Conservation (phyloP, 2,888 invertebrate species). For the Dicyrtomina minuta region DNA sequence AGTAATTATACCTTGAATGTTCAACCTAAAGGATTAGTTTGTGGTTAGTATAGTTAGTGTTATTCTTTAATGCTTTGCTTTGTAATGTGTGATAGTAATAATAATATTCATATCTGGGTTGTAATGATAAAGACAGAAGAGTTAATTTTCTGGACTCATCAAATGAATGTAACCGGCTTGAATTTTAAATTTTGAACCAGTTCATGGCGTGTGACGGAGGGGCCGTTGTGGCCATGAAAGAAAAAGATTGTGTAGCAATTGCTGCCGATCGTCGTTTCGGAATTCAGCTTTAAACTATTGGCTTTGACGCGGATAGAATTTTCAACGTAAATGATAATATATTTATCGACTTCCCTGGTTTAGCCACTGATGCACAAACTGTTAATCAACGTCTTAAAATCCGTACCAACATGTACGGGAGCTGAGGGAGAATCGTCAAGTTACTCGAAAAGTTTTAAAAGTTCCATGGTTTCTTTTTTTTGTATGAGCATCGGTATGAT, state of each 20-base stretch:
- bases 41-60: too few species aligned
- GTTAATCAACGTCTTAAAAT: conserved; percentile 88
- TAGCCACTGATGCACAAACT: conserved; percentile 94
- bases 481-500: conserved; percentile 77
- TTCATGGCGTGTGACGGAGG: conserved; percentile 74
- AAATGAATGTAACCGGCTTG: too few species aligned
- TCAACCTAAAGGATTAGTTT: too few species aligned
- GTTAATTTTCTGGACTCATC: too few species aligned
- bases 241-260: conserved; percentile 95
- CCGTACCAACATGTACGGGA: conserved; percentile 91
- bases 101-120: too few species aligned
- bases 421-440: conserved; percentile 85
- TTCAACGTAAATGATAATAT: conserved; percentile 89
- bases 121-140: too few species aligned
- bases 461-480: conserved; percentile 87
- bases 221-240: conserved; percentile 95
- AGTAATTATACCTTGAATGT: too few species aligned
- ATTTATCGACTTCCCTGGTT: conserved; percentile 88
- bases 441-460: conserved; percentile 88
- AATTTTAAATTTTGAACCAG: conserved; percentile 39
- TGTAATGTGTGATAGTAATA: too few species aligned
- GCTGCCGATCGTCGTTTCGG: conserved; percentile 94
- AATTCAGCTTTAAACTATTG: conserved; percentile 88
- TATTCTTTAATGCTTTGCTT: too few species aligned
- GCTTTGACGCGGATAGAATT: conserved; percentile 88